Base-by-base conservation (phyloP, 2,888 invertebrate species). In the Leptopilina syphax region DNA sequence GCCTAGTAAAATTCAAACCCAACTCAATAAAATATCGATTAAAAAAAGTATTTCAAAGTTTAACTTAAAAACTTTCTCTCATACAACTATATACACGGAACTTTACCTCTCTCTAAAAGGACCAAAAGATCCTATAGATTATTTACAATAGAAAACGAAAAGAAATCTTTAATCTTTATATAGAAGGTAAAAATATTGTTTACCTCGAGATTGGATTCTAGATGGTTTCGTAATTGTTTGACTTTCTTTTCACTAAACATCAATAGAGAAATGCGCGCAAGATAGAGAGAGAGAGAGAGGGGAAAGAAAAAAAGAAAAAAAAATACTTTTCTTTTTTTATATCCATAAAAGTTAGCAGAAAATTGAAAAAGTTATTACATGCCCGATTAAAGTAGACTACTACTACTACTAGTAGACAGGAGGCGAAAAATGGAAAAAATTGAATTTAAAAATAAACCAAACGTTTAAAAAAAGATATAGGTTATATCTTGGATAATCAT, bases 281-380 rank as follows among this genome's bases (percentile, higher is more conserved):
- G 9, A 50, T 2, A 50, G 50, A 50, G 1, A 50, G 3, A 50
- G 50, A 50, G 50, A 50, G 44, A 50, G 50, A 50, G 9, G 47
- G 34, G 34, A 34, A 34, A 3, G 4, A 47, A 47, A 27, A 50
- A 34, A 34, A 27, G n/a, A 73, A 27, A 57, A 73, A 34, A 34
- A 34, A 34, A 34, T 34, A 57, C 70, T 34, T 34, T 70, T n/a
- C n/a, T 34, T 73, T 10, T 18, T 50, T 2, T 50, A 8, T 50
- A 50, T 50, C 9, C 12, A 12, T 50, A 50, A 41, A 73, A 73
- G 34, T 57, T 34, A 9, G 27, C 57, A n/a, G 73, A 34, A 34
- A 73, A 73, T 73, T 57, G 73, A 34, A 73, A 73, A 73, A 73
- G 73, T 73, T 57, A 13, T 73, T 18, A 57, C 27, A 73, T 57